Evolutionary conservation across 2,888 invertebrate species (phyloP), one percentile per base, ranked within the genome.

Genomic region (Nomada goodeniana): DNA sequence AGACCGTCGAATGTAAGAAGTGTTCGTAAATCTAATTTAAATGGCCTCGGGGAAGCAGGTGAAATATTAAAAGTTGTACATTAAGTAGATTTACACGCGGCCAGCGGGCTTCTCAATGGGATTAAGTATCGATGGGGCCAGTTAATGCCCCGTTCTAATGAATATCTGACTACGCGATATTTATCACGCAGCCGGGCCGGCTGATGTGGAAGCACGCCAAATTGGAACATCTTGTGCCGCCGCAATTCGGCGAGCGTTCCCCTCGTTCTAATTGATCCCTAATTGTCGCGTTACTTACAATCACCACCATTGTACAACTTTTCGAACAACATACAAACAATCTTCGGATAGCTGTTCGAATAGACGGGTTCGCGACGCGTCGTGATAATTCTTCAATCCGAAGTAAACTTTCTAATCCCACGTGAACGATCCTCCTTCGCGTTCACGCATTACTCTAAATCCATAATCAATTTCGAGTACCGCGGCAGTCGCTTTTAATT

Each of bases 1-100:
- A 83, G 82, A 78, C 78, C 78, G 74, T 75, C 77, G 82, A 74
- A 82, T 73, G 78, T 82, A 82, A 83, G 77, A 83, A 83, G 74
- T 64, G 74, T 78, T 78, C 83, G 78, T 82, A 78, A 82, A 82
- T 82, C 74, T 69, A 67, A 42, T 57, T 72, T 78, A 72, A 82
- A 82, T 63, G 61, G 59, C 65, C 29, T 23, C 20, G n/a, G 9
- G 47, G 26, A 10, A 36, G 15, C 72, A 63, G 72, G 64, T 67
- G 61, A 50, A 55, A 83, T 78, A 82, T 77, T 77, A 74, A 82
- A 83, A 83, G 70, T 82, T 78, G 60, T 63, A 61, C 52, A 44
- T 44, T 60, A 59, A 57, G 71, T 65, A 71, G 65, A 52, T 61
- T 80, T 67, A 47, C 65, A 60, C 20, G 52, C 29, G 59, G n/a